A percentile compares a stretch with the other conserved stretches of the same genome.
These are phyloP conservation scores for Lordiphosa mommai DNA, from an alignment of 1,140 invertebrate species.

Conservation along the genomic window DNA sequence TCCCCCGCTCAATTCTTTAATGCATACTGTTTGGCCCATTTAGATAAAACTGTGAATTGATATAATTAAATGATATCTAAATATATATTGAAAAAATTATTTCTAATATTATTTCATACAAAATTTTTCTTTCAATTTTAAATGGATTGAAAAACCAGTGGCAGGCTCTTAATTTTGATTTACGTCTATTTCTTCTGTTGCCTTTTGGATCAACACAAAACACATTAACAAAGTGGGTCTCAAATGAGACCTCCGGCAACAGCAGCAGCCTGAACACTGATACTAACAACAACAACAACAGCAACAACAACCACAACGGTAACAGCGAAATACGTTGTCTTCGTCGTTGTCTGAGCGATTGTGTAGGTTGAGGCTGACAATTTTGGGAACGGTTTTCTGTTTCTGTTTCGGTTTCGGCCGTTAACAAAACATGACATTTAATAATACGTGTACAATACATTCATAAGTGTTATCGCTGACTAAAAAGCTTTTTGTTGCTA, in stretches of 20 bases:
- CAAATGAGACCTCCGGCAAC: slow-evolving; percentile 53
- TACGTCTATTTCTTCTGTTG: slow-evolving; percentile 47
- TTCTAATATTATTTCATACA: no score
- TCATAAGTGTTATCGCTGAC: slow-evolving; percentile 73
- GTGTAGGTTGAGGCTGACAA: slow-evolving; percentile 66
- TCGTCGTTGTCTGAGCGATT: slow-evolving; percentile 15
- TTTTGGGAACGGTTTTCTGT: slow-evolving; percentile 62
- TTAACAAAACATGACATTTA: slow-evolving; percentile 76
- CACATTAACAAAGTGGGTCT: slow-evolving; percentile 65
- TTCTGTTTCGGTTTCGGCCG: slow-evolving; percentile 50
- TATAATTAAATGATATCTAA: no score
- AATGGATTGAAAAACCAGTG: slow-evolving; percentile 43
- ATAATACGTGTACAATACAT: slow-evolving; percentile 73
- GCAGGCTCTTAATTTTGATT: slow-evolving; percentile 45
- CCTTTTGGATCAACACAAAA: slow-evolving; percentile 41
- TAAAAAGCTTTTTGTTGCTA: slow-evolving; percentile 75
- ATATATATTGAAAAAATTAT: no score
- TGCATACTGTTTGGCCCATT: slow-evolving; percentile 6
- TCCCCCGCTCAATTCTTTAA: no score
- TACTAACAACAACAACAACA: slow-evolving; percentile 38
- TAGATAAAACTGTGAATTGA: not conserved
- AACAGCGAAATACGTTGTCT: slow-evolving; percentile 15
- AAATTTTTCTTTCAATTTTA: no score
- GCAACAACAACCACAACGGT: slow-evolving; percentile 15
- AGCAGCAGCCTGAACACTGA: slow-evolving; percentile 46